Conservation (phyloP, 2,888 invertebrate genomes). For the Autographa gamma region DNA sequence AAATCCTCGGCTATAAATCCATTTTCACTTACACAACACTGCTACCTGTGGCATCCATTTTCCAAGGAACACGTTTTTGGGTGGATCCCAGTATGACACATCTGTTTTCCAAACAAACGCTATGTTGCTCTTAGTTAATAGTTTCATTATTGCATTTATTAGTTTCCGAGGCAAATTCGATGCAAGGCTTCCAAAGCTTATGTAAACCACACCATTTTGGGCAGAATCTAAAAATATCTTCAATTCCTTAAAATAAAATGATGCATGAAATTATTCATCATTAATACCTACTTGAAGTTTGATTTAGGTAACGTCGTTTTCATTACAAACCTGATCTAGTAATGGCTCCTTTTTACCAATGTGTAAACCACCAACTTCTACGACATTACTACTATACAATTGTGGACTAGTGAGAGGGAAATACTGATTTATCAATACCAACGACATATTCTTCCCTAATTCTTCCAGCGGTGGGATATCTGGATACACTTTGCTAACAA, state of each 20-base stretch:
- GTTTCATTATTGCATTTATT: constrained; percentile 85
- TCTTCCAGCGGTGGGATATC: constrained; percentile 62
- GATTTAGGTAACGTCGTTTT: background rate
- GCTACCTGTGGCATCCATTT: constrained; percentile 93
- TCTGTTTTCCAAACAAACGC: constrained; percentile 93
- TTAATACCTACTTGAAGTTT: background rate
- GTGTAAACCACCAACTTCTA: constrained; percentile 85
- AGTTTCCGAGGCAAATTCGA: constrained; percentile 89
- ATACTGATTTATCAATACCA: constrained; percentile 82
- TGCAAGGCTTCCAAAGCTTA: constrained; percentile 93
- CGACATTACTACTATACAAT: constrained; percentile 78
- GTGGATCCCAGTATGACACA: constrained; percentile 88
- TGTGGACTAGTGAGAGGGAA: constrained; percentile 83
- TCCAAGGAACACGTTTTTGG: constrained; percentile 90
- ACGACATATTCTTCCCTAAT: constrained; percentile 61
- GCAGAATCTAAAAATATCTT: constrained; percentile 88
- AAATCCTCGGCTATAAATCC: background rate
- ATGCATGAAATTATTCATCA: background rate
- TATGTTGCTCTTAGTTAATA: constrained; percentile 76
- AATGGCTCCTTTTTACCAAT: background rate
- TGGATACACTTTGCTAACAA: constrained; percentile 55
- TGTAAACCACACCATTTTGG: constrained; percentile 90
- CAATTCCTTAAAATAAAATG: constrained; percentile 44
- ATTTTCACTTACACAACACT: constrained; percentile 89
- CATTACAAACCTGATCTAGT: background rate